These are phyloP conservation scores for Tokudaia muenninki DNA, from an alignment of 2,797 vertebrate genomes.

Conservation along the genomic window DNA sequence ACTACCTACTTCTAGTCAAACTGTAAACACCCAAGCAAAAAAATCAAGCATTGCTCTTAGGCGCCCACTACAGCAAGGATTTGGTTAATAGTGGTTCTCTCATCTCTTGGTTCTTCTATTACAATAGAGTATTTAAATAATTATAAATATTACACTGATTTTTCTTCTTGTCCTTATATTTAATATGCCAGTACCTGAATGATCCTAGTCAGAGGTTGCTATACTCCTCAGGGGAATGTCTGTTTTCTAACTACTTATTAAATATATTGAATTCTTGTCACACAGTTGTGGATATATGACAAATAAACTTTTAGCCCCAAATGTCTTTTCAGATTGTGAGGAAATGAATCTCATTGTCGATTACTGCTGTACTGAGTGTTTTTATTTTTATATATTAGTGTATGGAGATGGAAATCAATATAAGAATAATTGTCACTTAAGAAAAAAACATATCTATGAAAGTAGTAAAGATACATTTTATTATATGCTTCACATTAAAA, in stretches of 20 bases:
- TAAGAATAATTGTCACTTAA: constrained; percentile 50
- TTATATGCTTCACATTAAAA: constrained; percentile 19
- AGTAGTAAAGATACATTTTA: constrained; percentile 24
- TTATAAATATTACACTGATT: constrained; percentile 71
- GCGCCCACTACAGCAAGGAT: constrained; percentile 72
- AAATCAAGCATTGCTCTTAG: constrained; percentile 69
- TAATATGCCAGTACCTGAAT: constrained; percentile 68
- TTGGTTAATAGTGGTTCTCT: constrained; percentile 74
- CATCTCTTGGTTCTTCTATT: constrained; percentile 71
- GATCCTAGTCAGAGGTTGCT: constrained; percentile 78
- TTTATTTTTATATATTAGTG: constrained; percentile 57
- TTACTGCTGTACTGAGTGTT: constrained; percentile 40
- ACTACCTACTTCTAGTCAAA: constrained; percentile 67
- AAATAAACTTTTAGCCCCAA: constrained; percentile 74
- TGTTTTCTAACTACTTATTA: constrained; percentile 79
- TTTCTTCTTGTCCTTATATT: constrained; percentile 73
- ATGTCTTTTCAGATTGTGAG: constrained; percentile 61
- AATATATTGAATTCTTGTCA: constrained; percentile 80
- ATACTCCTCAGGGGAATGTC: constrained; percentile 78
- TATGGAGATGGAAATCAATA: constrained; percentile 49
- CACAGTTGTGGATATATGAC: constrained; percentile 62
- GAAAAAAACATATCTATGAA: not conserved
- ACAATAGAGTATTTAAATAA: constrained; percentile 78
- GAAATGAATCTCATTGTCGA: constrained; percentile 66
- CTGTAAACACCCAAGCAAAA: constrained; percentile 75